Conservation (phyloP, 2,797 vertebrate genomes). For the Chlorospingus flavigularis region DNA sequence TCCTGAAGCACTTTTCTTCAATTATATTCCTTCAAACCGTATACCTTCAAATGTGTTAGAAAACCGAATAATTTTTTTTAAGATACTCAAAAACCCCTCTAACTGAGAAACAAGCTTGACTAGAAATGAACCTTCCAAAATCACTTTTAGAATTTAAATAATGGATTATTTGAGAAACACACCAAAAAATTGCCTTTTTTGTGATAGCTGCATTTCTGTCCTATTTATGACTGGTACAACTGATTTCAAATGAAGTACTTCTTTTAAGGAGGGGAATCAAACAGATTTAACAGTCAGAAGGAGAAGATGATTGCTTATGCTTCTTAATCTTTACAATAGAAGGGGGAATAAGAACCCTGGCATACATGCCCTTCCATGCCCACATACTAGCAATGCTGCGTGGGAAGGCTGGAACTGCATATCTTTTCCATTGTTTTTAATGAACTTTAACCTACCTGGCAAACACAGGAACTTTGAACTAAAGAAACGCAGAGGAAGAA, state of each 20-base stretch:
- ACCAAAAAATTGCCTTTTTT: neutral
- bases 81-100: fast-evolving
- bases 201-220: neutral
- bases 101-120: neutral
- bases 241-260: neutral
- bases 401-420: neutral
- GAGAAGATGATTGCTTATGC: neutral
- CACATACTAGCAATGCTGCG: neutral
- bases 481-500: neutral
- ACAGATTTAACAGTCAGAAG: neutral
- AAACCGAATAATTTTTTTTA: neutral
- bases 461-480: neutral
- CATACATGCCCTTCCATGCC: neutral
- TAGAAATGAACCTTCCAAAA: neutral
- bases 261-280: neutral
- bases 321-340: neutral
- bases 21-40: neutral
- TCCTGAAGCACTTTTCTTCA: neutral
- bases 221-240: neutral
- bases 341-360: neutral
- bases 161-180: neutral
- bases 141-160: neutral
- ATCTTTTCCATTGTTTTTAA: neutral
- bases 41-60: neutral
- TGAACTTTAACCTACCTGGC: conserved; percentile 2